These are phyloP conservation scores for Megaustenia siamemsis DNA, from an alignment of 2,888 invertebrate species.

Conservation along the genomic window DNA sequence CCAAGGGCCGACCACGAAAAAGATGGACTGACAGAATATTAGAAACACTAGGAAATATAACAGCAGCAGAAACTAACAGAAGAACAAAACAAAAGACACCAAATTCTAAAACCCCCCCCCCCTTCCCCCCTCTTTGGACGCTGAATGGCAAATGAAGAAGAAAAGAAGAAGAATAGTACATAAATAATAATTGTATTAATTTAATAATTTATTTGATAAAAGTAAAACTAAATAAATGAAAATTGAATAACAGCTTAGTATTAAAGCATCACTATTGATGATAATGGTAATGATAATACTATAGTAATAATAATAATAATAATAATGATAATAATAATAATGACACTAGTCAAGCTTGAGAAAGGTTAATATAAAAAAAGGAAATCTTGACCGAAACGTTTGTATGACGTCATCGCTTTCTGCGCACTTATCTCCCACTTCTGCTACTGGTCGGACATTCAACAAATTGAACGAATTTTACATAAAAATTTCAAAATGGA, in stretches of 20 bases:
- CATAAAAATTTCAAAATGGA: slow-evolving; percentile 83
- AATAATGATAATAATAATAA: not conserved
- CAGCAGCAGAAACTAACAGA: too few relatives aligned
- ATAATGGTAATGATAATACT: too few relatives aligned
- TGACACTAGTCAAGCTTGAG: not conserved
- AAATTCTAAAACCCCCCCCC: too few relatives aligned
- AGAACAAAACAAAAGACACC: too few relatives aligned
- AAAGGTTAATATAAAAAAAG: not conserved
- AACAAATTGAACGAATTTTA: not conserved
- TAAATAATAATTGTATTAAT: too few relatives aligned
- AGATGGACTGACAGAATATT: too few relatives aligned
- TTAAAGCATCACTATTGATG: not conserved
- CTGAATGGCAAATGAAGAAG: too few relatives aligned
- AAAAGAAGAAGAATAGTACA: too few relatives aligned
- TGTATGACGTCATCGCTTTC: slow-evolving; percentile 40
- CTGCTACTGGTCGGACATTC: not conserved
- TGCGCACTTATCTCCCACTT: slow-evolving; percentile 20
- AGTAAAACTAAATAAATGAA: not conserved
- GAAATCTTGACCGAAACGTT: not conserved
- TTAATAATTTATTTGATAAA: not conserved
- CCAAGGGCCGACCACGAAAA: too few relatives aligned
- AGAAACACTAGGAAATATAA: too few relatives aligned
- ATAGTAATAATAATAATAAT: not conserved
- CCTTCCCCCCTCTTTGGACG: too few relatives aligned
- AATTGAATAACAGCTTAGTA: not conserved